phyloP scores from a whole-genome alignment of 2,888 invertebrate genomes.

The Meghimatium bilineatum region DNA sequence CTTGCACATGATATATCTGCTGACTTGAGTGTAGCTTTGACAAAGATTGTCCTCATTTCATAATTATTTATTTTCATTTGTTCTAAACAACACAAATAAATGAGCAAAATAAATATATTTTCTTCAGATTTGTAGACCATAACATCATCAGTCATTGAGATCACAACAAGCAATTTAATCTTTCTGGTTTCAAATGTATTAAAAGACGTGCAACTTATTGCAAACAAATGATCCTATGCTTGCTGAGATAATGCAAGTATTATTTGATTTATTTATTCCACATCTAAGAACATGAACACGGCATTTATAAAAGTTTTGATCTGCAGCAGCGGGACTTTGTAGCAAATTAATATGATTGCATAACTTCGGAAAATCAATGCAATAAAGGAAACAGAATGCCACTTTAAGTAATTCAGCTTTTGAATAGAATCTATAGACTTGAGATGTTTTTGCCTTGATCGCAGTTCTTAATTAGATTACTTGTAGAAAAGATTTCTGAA shows the following conservation, averaged over 20 bases:
- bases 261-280: neutral
- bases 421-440: neutral
- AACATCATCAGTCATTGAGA: too few species aligned
- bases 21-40: too few species aligned
- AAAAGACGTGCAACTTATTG: neutral
- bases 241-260: neutral
- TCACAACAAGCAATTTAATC: neutral
- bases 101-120: too few species aligned
- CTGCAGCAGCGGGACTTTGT: neutral
- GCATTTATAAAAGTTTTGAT: neutral
- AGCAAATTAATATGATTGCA: conserved; percentile 6
- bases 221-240: neutral
- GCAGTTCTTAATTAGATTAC: neutral
- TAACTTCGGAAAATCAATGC: neutral
- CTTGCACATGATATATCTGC: too few species aligned
- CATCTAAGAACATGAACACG: neutral
- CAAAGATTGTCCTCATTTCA: too few species aligned
- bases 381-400: neutral
- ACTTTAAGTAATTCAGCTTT: neutral
- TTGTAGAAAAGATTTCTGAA: neutral
- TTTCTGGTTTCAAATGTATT: neutral
- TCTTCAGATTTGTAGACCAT: too few species aligned
- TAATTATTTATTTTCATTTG: too few species aligned
- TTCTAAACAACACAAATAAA: too few species aligned
- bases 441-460: neutral